A percentile compares a stretch with the other conserved stretches of the same genome.
These are phyloP conservation scores for Myathropa florea DNA, from an alignment of 2,888 invertebrate genomes.

Conservation along the genomic window DNA sequence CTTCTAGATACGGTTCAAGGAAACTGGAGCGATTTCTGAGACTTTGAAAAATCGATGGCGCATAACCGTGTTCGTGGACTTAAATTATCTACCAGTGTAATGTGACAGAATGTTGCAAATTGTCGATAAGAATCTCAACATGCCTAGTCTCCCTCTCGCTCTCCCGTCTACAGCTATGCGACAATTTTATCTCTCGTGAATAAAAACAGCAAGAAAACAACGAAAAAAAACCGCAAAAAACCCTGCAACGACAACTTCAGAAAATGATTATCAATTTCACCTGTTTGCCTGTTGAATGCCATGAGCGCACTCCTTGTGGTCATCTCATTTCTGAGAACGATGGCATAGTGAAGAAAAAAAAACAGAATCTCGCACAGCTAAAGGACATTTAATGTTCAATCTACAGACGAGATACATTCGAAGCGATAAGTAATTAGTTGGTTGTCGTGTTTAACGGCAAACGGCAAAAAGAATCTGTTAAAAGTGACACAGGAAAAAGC, in stretches of 20 bases:
- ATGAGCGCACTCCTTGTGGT: slow-evolving; percentile 34
- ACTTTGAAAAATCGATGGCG: slow-evolving; percentile 48
- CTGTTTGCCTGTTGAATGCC: slow-evolving; percentile 44
- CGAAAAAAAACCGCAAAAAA: neutral
- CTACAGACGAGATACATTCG: slow-evolving; percentile 69
- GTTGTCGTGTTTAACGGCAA: slow-evolving; percentile 68
- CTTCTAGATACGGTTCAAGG: slow-evolving; percentile 5
- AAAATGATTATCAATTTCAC: slow-evolving; percentile 63
- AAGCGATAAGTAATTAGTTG: slow-evolving; percentile 72
- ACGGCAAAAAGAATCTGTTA: slow-evolving; percentile 41
- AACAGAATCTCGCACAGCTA: slow-evolving; percentile 23
- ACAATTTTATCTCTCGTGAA: slow-evolving; percentile 49
- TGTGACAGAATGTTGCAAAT: slow-evolving; percentile 70
- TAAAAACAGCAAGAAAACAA: slow-evolving; percentile 1
- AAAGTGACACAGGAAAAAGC: neutral
- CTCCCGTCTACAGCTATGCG: slow-evolving; percentile 40
- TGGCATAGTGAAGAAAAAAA: neutral
- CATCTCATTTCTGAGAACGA: slow-evolving; percentile 47
- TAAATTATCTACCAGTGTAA: slow-evolving; percentile 46
- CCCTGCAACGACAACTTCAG: slow-evolving; percentile 3
- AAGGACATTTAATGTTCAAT: slow-evolving; percentile 68
- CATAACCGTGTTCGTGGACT: slow-evolving; percentile 35
- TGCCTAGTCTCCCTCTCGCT: slow-evolving; percentile 14
- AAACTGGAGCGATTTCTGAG: slow-evolving; percentile 64
- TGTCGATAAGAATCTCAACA: slow-evolving; percentile 65